Evolutionary conservation across 92 coral and sea anemone genomes (phyloP), one percentile per base, ranked within the genome.

Genomic region (Porites divaricata): DNA sequence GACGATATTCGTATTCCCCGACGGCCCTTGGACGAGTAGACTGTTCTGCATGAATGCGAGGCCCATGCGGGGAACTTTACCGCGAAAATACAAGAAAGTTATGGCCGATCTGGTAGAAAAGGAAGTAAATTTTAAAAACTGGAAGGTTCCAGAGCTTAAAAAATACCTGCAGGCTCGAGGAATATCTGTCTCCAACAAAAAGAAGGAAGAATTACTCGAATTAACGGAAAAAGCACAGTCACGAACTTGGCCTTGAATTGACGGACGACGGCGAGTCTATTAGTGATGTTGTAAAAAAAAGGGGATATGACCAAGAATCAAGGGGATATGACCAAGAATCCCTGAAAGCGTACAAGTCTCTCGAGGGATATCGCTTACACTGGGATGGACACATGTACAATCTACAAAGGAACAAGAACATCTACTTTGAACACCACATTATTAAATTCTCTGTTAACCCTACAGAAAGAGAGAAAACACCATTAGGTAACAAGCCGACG

Each of bases 321-420:
- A n/a, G n/a, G 9, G 85, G 72, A 41, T 79, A 86, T 63, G 85
- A 72, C 70, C 74, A 86, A 8, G 85, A 86, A 63, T 70, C 63
- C 23, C 56, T 86, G 49, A 79, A 86, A 67, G 86, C 62, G 63
- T 72, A 63, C 80, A 80, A 80, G 75, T 80, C 75, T 45, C 85
- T 86, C 14, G 86, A 86, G 53, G 86, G 86, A 4, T 79, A 71
- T 56, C 24, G 85, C 28, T 58, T 67, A 45, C 86, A 72, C 71
- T 80, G 90, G 90, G 83, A 81, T 81, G 90, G 90, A 50, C 90
- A 87, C 67, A 78, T 56, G 7, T 63, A 81, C 28, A 83, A 69
- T 49, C 63, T 61, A 2, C 74, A 67, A 67, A 61, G 41, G 11
- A 76, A 83, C 77, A 87, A 74, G 51, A 63, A 28, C 48, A 72